A percentile compares a stretch with the other conserved stretches of the same genome.
These are phyloP conservation scores for Montipora efflorescens DNA, from an alignment of 64 coral and sea anemone genomes.

Conservation along the genomic window DNA sequence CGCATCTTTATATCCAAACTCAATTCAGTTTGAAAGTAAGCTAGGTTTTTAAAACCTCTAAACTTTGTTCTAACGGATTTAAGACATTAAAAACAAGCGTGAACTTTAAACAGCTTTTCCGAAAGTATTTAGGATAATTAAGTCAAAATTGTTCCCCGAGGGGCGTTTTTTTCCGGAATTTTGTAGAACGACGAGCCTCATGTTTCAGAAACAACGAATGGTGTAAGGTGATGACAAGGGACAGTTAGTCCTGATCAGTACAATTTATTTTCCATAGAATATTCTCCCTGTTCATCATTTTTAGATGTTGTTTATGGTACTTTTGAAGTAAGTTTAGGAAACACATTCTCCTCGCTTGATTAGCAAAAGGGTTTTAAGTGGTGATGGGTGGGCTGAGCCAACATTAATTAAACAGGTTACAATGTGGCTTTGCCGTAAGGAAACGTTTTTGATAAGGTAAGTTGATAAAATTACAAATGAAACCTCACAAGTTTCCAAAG, in stretches of 20 bases:
- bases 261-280: no score
- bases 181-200: neutral
- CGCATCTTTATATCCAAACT: neutral
- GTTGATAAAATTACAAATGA: neutral
- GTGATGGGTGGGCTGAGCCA: neutral
- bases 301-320: neutral
- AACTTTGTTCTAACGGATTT: neutral
- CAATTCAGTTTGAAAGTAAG: neutral
- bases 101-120: neutral
- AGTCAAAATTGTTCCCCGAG: neutral
- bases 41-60: conserved; percentile 33
- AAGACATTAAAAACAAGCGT: neutral
- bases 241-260: neutral
- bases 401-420: neutral
- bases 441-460: conserved; percentile 15
- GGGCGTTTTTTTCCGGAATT: neutral
- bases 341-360: neutral
- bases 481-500: conserved; percentile 1
- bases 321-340: neutral
- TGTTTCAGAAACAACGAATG: conserved; percentile 17
- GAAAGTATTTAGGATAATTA: conserved; percentile 10
- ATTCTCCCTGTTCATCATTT: neutral
- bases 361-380: no score
- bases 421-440: neutral
- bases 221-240: conserved; percentile 6